Evolutionary conservation across 1,140 invertebrate genomes (phyloP).

Genomic region (Drosophila rhopaloa): DNA sequence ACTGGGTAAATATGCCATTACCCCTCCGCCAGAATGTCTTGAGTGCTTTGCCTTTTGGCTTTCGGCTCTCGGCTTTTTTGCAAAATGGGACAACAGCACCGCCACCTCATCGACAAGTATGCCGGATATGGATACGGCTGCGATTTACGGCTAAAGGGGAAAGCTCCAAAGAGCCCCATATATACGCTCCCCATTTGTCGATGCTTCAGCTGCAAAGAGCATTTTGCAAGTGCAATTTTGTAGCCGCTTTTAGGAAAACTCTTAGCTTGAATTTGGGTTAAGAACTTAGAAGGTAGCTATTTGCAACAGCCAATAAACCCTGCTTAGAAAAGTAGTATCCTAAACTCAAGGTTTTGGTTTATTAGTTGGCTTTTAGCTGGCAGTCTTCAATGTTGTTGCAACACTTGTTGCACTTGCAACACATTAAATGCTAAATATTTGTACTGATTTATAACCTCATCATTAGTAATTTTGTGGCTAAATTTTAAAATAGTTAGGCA

Average conservation of each 20-base stretch:
- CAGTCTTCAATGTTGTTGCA: too few relatives aligned
- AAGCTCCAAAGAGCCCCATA: slow-evolving; percentile 21
- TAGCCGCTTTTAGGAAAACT: background rate
- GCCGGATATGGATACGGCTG: slow-evolving; percentile 60
- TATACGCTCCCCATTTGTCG: background rate
- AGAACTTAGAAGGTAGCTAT: background rate
- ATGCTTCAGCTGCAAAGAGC: background rate
- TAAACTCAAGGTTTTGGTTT: too few relatives aligned
- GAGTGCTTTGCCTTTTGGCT: slow-evolving; percentile 26
- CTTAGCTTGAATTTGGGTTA: background rate
- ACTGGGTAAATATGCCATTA: slow-evolving; percentile 56
- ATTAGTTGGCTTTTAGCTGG: background rate
- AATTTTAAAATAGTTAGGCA: too few relatives aligned
- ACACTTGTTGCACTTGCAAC: background rate
- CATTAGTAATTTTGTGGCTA: too few relatives aligned
- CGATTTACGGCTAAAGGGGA: slow-evolving; percentile 37
- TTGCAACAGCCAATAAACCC: slow-evolving; percentile 2
- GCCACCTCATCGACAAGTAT: background rate
- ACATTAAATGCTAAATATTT: background rate
- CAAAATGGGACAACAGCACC: slow-evolving; percentile 38
- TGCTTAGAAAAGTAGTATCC: background rate
- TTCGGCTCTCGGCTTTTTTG: background rate
- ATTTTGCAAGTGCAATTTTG: background rate
- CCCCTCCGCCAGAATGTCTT: slow-evolving; percentile 33
- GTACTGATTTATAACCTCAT: too few relatives aligned